Base-by-base conservation (phyloP, 2,888 invertebrate genomes). In the Anoplius nigerrimus region DNA sequence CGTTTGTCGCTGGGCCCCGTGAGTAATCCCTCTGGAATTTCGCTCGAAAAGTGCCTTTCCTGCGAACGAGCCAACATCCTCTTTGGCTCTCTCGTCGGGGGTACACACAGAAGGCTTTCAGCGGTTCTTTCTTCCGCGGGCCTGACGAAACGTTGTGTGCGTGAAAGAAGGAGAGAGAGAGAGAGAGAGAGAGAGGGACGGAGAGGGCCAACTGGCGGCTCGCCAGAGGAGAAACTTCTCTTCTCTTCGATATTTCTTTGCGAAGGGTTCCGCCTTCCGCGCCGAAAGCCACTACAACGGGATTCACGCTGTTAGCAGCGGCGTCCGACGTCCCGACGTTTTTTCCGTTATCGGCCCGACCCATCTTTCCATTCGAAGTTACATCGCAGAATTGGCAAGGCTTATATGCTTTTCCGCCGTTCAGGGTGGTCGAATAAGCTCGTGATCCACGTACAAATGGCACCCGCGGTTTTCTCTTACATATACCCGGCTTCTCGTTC, bases 1-100 rank as follows among this genome's bases (percentile, higher is more conserved):
- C 54, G 54, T 70, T 66, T 52, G 59, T 69, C 62, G 59, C 66
- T 60, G 66, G 43, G 66, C n/a, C 66, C 53, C 43, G 65, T 74
- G 81, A 82, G 76, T 81, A 82, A 82, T 84, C 78, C 75, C 66
- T 72, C 52, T 69, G 82, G 84, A 84, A 86, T 85, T 84, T 85
- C 73, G 81, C 80, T 80, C 78, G 77, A 77, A 83, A 80, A 81
- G 74, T 72, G 72, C 67, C 78, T n/a, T 69, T 66, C 60, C 71
- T 46, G 58, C 42, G 58, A 69, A 66, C 63, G 55, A 45, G n/a
- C 56, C 67, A 66, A 46, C 68, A 54, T 63, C 68, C 60, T 65
- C 18, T 22, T 59, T 34, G n/a, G 27, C 2, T 53, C 21, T 48
- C 22, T 20, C 56, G 46, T 22, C 53, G 22, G 24, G 20, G 18